Evolutionary conservation across 2,888 invertebrate species (phyloP), one percentile per base, ranked within the genome.

Genomic region (Lydus trimaculatus): DNA sequence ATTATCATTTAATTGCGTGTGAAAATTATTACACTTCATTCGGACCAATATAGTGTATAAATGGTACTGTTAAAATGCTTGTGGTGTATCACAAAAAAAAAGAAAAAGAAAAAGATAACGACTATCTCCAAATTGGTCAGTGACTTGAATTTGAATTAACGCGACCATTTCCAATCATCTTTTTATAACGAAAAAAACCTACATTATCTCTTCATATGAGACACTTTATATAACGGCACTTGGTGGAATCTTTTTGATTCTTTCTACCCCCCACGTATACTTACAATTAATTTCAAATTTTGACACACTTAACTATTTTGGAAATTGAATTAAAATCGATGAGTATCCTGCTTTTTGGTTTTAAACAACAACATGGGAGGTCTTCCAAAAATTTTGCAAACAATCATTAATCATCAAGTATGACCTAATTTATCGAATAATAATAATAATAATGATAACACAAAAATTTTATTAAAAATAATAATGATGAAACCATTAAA

Each of bases 401-500:
- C 33, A 15, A 36, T 48, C 8, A 48, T 48, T 20, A 11, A 48
- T 48, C 48, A 48, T 48, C 0, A 1, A 36, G 17, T n/a, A n/a
- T 9, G 20, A 48, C 48, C 48, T 4, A 48, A 48, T 48, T 48
- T 17, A n/a, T 48, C 48, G 20, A 48, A 13, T 5, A 39, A 39
- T 13, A 13, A n/a, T 5, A 39, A 15, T 4, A 39, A 39, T 2
- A 7, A 48, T n/a, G n/a, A n/a, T n/a, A n/a, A n/a, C n/a, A n/a
- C n/a, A n/a, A n/a, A n/a, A 48, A 48, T 9, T 23, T 20, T 20
- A 3, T 43, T 17, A 43, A 17, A 17, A 20, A 48, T 20, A 20
- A 48, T 48, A 48, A 48, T 23, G 48, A 48, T 9, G 20, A 11
- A 48, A 33, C 31, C 15, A 59, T 59, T 59, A 59, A 59, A 60